Evolutionary conservation across 2,113 vertebrate genomes (phyloP).

Genomic region (Taxidea taxus): DNA sequence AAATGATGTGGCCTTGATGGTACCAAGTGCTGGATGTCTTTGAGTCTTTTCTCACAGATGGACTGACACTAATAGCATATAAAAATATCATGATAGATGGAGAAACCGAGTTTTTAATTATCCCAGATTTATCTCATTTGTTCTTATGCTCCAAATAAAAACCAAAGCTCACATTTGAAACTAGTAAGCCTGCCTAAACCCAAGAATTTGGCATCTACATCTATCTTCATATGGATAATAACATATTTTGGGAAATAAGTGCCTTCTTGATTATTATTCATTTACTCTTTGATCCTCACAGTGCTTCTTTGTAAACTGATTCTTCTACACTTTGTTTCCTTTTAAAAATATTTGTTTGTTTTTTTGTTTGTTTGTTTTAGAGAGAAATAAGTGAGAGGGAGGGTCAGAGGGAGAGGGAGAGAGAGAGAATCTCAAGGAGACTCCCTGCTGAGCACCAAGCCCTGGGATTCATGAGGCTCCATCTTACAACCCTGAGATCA

Average conservation of each 20-base stretch:
- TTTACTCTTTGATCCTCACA: constrained; percentile 1
- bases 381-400: neutral
- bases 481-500: neutral
- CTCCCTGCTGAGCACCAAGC: neutral
- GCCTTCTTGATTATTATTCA: neutral
- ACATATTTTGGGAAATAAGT: constrained; percentile 4
- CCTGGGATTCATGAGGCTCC: neutral
- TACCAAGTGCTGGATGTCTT: neutral
- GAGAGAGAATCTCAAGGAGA: neutral
- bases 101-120: constrained; percentile 2
- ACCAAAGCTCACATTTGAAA: constrained; percentile 42
- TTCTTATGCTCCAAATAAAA: constrained; percentile 18
- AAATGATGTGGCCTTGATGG: neutral
- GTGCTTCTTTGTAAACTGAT: neutral
- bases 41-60: constrained; percentile 24
- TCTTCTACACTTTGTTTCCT: neutral
- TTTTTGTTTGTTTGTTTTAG: neutral
- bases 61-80: neutral
- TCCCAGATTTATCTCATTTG: constrained; percentile 19
- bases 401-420: neutral
- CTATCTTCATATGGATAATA: neutral
- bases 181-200: neutral
- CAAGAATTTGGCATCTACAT: constrained; percentile 8
- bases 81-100: constrained; percentile 41
- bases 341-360: neutral